Evolutionary conservation across 30 jellyfish, hydroid and myxozoan genomes (phyloP).

Genomic region (Hydractinia echinata): DNA sequence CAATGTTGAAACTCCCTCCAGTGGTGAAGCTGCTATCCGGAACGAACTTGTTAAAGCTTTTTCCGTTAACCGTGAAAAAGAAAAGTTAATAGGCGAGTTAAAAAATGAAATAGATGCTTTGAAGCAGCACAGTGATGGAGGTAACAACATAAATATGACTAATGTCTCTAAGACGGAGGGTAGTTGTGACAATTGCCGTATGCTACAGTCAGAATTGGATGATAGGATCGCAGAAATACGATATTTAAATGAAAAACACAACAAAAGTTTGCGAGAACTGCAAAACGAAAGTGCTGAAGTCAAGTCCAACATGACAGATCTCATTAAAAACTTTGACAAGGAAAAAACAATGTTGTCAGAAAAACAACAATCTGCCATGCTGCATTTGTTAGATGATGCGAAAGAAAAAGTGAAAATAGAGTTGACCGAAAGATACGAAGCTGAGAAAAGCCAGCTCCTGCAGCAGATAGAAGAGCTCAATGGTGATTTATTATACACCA

Average conservation of each 20-base stretch:
- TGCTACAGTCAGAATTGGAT: neutral
- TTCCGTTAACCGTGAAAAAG: conserved; percentile 43
- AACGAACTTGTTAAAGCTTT: conserved; percentile 67
- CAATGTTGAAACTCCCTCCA: neutral
- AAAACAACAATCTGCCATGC: neutral
- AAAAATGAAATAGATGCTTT: neutral
- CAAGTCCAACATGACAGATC: conserved; percentile 44
- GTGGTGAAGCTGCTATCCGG: conserved; percentile 44
- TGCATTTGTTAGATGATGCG: conserved; percentile 26
- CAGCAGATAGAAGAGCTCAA: conserved; percentile 34
- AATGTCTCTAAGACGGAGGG: neutral
- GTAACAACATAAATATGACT: neutral
- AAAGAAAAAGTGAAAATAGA: conserved; percentile 20
- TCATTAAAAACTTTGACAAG: conserved; percentile 25
- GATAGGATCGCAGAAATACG: too few relatives aligned
- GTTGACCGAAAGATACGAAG: neutral
- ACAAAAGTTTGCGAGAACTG: neutral
- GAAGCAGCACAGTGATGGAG: neutral
- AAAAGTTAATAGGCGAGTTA: conserved; percentile 30
- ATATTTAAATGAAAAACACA: neutral
- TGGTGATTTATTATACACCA: conserved; percentile 54
- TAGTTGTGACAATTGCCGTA: neutral
- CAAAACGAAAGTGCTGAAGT: conserved; percentile 23
- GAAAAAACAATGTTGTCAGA: conserved; percentile 9
- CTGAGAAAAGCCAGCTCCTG: neutral